A percentile compares a stretch with the other conserved stretches of the same genome.
These are phyloP conservation scores for Eupithecia insigniata DNA, from an alignment of 2,888 invertebrate species.

Conservation along the genomic window DNA sequence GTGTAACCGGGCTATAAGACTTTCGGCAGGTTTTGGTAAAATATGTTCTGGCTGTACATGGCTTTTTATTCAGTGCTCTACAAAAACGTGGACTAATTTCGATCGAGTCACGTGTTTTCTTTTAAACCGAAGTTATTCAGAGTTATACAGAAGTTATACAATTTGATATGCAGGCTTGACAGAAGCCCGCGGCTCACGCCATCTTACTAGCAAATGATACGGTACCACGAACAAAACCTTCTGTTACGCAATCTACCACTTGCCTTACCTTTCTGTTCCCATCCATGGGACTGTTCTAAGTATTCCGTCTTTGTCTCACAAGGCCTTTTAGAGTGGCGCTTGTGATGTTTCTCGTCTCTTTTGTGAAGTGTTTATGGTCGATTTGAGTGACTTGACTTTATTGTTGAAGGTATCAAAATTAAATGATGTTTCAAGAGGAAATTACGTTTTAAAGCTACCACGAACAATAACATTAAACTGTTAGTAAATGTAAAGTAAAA, in stretches of 20 bases:
- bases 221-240: conserved; percentile 7
- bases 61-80: neutral
- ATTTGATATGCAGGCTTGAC: conserved; percentile 15
- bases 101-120: neutral
- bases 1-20: too few species aligned
- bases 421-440: neutral
- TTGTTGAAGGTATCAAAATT: neutral
- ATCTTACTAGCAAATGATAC: conserved; percentile 18
- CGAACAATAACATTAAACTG: neutral
- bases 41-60: too few species aligned
- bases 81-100: neutral
- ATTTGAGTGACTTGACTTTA: neutral
- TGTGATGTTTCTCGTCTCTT: neutral
- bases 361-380: neutral
- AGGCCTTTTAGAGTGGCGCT: neutral
- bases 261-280: neutral
- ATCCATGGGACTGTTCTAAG: neutral
- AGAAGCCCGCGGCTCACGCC: conserved; percentile 2
- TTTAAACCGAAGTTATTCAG: neutral
- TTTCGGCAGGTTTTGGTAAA: too few species aligned
- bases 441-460: neutral
- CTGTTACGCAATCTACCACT: conserved; percentile 8
- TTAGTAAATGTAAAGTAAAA: too few species aligned
- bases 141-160: conserved; percentile 9
- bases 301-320: neutral